Evolutionary conservation across 2,797 vertebrate genomes (phyloP), one percentile per base, ranked within the genome.

Genomic region (Rhinichthys osculus): DNA sequence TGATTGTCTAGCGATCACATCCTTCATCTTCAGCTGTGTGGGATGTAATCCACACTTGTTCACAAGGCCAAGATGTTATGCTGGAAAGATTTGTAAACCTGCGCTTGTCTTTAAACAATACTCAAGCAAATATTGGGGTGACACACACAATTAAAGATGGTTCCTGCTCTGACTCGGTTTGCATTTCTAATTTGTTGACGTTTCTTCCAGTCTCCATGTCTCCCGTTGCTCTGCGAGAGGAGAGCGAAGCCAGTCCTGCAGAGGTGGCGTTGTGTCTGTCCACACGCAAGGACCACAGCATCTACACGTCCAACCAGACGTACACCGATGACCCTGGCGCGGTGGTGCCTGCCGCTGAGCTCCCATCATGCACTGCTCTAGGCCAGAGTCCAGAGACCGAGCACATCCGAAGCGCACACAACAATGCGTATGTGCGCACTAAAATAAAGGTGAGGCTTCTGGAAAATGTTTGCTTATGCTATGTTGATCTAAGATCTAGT

Each of bases 391-490:
- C 78, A 27, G 87, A 84, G 74, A 52, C 82, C 0, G 88, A 92
- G 42, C 78, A 91, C 90, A 91, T 91, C 71, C 90, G 92, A 87
- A 92, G 94, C 88, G 66, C 92, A 1, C 92, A 89, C 52, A 84
- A 85, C 5, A 81, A 66, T 23, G 90, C 90, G 0, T 96, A 94
- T 7, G 47, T 96, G 71, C 93, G 95, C 21, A 93, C 95, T 83
- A 96, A 96, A 90, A 96, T 96, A 10, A 96, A 96, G 95, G 95
- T 95, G 89, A 92, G 91, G 86, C 13, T 76, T 85, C 62, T 88
- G 76, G 52, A 54, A 85, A 81, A 81, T 79, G 67, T 85, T 85
- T 70, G n/a, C 66, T 52, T 87, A 66, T 44, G 38, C 52, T 54
- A 16, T 85, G 76, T 85, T 85, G 77, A 85, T 85, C 54, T 85